Evolutionary conservation across 2,797 vertebrate genomes (phyloP), one percentile per base, ranked within the genome.

Genomic region (Bradypodion pumilum): DNA sequence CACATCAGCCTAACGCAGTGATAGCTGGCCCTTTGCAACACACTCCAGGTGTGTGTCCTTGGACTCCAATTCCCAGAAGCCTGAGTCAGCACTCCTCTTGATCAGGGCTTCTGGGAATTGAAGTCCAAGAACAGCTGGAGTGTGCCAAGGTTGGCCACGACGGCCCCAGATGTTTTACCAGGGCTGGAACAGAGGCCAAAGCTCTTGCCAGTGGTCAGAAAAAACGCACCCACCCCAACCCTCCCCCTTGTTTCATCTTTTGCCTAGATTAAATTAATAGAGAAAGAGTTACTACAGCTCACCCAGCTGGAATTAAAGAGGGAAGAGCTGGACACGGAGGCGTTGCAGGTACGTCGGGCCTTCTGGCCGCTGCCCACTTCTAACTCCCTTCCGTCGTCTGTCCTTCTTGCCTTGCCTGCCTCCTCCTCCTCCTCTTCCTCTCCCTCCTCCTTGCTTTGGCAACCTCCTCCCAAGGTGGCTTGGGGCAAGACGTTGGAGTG

Each of bases 231-330:
- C 37, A 16, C 52, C 32, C 32, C 16, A 10, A 92, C 87, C 89
- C 27, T 13, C 63, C 89, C 84, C 62, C 93, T 87, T 95, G 87
- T 97, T 94, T 96, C 96, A 37, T 98, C 95, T 98, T 96, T 94
- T 95, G 95, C 97, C 95, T 98, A 99, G 98, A 99, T 99, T 97
- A 98, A 97, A 94, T 97, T 98, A 96, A 99, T 99, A 96, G 98
- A 99, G 95, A 96, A 90, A 95, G 98, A 99, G 95, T 98, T 99
- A 97, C 96, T 97, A 97, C 98, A 99, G 96, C 93, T 99, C 97
- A 99, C 98, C 95, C 98, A 97, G 96, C 97, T 99, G 97, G 98
- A 99, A 95, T 95, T 99, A 97, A 98, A 98, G 97, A 98, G 97
- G 95, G 97, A 97, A 92, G 96, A 94, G 95, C 96, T 98, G 97